Conservation (phyloP, 2,113 vertebrate genomes). For the Rhinolophus sinicus region DNA sequence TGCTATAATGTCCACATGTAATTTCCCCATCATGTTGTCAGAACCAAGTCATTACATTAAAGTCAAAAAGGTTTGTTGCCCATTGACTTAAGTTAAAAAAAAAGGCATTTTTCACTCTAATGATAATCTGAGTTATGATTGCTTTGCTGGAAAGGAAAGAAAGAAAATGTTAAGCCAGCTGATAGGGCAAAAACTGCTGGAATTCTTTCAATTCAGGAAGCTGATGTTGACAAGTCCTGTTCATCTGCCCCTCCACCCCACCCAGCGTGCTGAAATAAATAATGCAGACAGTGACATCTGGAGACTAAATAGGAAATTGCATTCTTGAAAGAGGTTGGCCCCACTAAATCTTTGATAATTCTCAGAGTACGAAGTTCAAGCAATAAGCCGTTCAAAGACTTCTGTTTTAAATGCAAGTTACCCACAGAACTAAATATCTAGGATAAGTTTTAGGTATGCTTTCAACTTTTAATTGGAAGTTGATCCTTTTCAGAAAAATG, state of each 20-base stretch:
- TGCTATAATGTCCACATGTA: background rate
- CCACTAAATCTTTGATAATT: background rate
- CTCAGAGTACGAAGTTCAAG: background rate
- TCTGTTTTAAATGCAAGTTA: background rate
- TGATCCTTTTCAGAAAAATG: background rate
- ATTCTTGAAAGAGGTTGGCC: background rate
- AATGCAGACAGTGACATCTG: conserved; percentile 74
- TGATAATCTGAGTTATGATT: background rate
- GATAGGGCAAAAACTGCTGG: background rate
- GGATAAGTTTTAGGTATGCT: background rate
- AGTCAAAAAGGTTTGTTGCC: background rate
- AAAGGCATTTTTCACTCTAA: background rate
- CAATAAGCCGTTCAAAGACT: background rate
- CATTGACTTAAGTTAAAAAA: background rate
- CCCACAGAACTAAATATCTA: background rate
- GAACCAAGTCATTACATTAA: background rate
- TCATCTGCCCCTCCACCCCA: rapidly evolving
- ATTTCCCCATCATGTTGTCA: background rate
- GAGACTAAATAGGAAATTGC: conserved; percentile 66
- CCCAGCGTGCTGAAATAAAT: background rate
- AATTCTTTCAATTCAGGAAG: background rate
- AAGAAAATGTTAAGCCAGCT: background rate
- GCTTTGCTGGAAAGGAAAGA: conserved; percentile 30
- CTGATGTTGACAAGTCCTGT: background rate
- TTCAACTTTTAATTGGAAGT: background rate